phyloP scores from a whole-genome alignment of 2,888 invertebrate genomes.

The Adelphocoris suturalis region DNA sequence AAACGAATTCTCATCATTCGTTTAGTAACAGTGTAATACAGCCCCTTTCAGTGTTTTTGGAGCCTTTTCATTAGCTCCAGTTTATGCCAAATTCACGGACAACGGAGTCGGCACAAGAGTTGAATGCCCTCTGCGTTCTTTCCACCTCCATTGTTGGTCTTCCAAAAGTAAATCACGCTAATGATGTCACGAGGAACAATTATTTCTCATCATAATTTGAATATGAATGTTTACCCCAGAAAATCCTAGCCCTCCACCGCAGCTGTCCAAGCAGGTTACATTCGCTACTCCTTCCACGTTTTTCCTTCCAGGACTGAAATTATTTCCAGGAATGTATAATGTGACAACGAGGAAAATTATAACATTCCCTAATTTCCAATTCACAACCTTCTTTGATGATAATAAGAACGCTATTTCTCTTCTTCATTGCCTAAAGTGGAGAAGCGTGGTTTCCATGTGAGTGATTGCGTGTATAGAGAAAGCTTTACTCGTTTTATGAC shows the following conservation, averaged over 20 bases:
- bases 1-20: no score
- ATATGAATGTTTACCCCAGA: neutral
- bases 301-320: neutral
- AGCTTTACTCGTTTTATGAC: no score
- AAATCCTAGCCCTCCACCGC: neutral
- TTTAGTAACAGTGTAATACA: no score
- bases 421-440: no score
- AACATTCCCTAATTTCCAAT: neutral
- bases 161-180: neutral
- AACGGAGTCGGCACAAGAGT: no score
- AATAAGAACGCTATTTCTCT: no score
- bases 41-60: no score
- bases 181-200: neutral
- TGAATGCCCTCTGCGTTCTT: no score
- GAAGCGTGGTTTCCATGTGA: no score
- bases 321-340: neutral
- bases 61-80: no score
- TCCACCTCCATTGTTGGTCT: neutral
- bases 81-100: no score
- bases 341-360: neutral
- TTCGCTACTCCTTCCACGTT: neutral
- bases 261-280: neutral
- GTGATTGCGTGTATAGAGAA: no score
- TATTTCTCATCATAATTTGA: neutral
- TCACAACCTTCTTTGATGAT: neutral